These are phyloP conservation scores for Cladorhizidae sp. DNA, from an alignment of 37 sponge, comb jelly and placozoan species.

Conservation along the genomic window DNA sequence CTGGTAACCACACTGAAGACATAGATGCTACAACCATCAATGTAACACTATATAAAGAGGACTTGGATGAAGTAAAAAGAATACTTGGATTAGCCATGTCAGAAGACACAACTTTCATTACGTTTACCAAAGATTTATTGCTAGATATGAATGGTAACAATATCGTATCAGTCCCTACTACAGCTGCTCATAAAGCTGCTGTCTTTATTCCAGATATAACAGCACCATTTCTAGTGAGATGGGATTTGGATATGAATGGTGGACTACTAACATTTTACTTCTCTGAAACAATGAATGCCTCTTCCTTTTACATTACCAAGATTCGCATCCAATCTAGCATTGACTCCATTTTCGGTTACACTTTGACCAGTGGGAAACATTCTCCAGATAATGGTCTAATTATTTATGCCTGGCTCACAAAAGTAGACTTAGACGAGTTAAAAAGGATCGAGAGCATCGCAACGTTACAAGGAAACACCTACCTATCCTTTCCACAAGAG, in stretches of 20 bases:
- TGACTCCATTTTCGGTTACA: conserved; percentile 60
- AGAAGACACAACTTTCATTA: conserved; percentile 66
- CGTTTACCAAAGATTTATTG: conserved; percentile 56
- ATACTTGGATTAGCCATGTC: conserved; percentile 79
- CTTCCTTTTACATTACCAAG: conserved; percentile 60
- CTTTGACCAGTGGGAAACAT: conserved; percentile 68
- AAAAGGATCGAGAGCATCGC: conserved; percentile 85
- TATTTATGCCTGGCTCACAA: conserved; percentile 62
- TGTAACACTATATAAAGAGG: conserved; percentile 71
- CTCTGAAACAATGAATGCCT: conserved; percentile 84
- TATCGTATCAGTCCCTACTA: conserved; percentile 54
- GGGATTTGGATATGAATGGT: conserved; percentile 83
- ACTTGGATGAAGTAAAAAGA: conserved; percentile 83
- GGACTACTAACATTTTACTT: conserved; percentile 75
- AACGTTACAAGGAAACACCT: conserved; percentile 65
- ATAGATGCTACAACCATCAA: conserved; percentile 62
- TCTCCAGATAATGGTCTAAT: conserved; percentile 45
- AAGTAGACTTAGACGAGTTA: conserved; percentile 82
- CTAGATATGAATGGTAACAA: conserved; percentile 84
- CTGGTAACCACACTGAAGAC: conserved; percentile 53
- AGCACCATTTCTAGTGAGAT: conserved; percentile 57
- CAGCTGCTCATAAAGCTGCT: conserved; percentile 52
- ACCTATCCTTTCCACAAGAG: conserved; percentile 51
- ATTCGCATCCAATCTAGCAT: conserved; percentile 71
- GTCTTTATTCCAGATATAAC: conserved; percentile 77